These are phyloP conservation scores for Pseudonaja textilis DNA, from an alignment of 2,113 vertebrate species.

Conservation along the genomic window DNA sequence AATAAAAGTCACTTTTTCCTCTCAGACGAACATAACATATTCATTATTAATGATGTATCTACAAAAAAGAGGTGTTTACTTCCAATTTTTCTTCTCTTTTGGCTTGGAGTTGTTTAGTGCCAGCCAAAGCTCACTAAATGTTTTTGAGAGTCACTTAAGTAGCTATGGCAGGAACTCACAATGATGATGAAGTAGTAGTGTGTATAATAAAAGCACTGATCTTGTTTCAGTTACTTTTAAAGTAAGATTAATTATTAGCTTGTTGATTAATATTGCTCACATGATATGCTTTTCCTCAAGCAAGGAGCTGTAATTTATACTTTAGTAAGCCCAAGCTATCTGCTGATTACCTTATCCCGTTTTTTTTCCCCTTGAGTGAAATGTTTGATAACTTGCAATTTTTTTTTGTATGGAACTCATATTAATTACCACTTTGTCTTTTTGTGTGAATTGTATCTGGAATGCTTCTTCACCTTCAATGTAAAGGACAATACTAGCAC, in stretches of 20 bases:
- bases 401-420: not conserved
- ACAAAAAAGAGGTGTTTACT: not conserved
- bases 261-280: not conserved
- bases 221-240: not conserved
- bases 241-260: not conserved
- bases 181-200: not conserved
- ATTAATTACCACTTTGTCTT: not conserved
- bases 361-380: not conserved
- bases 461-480: not conserved
- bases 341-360: not conserved
- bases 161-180: not conserved
- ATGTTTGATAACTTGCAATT: not conserved
- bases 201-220: not conserved
- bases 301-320: not conserved
- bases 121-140: not conserved
- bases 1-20: slow-evolving; percentile 25
- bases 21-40: slow-evolving; percentile 23
- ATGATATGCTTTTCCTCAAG: not conserved
- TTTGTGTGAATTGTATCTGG: not conserved
- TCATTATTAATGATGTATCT: slow-evolving; percentile 24
- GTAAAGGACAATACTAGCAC: not conserved
- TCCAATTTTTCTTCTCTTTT: not conserved
- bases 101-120: not conserved
- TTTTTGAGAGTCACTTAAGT: not conserved
- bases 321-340: not conserved